Percentiles rank a stretch among this genome's conserved stretches.
Evolutionary conservation across 2,113 vertebrate species (phyloP).

Genomic region (Trematomus loennbergii): DNA sequence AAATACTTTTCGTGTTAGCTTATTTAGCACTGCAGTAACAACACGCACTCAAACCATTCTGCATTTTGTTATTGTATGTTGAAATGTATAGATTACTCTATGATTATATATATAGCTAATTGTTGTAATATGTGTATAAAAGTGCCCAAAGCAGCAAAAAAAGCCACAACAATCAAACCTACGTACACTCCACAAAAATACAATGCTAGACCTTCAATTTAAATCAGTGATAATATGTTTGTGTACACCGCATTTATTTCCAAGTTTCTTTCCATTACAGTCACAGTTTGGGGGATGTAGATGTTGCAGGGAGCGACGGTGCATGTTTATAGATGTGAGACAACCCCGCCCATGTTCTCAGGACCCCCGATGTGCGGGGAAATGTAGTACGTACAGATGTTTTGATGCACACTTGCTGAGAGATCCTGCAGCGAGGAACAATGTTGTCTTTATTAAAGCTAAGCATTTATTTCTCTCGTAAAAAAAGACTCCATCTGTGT

Average conservation of each 20-base stretch:
- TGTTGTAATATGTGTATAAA: not conserved
- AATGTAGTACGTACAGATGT: slow-evolving; percentile 64
- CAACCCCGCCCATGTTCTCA: slow-evolving; percentile 43
- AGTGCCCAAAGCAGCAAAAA: slow-evolving; percentile 15
- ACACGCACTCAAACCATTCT: too few species aligned
- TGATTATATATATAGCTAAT: too few species aligned
- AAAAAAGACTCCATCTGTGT: slow-evolving; percentile 52
- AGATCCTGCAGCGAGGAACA: slow-evolving; percentile 65
- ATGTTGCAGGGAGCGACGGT: slow-evolving; percentile 40
- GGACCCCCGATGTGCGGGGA: slow-evolving; percentile 50
- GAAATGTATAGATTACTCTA: too few species aligned
- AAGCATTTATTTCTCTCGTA: slow-evolving; percentile 56
- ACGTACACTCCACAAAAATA: slow-evolving; percentile 13
- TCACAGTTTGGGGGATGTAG: slow-evolving; percentile 22
- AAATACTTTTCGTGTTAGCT: too few species aligned
- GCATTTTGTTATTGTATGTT: too few species aligned
- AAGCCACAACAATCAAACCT: slow-evolving; percentile 38
- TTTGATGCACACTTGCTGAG: slow-evolving; percentile 66
- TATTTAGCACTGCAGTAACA: too few species aligned
- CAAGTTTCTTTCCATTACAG: slow-evolving; percentile 52
- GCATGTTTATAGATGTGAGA: slow-evolving; percentile 68
- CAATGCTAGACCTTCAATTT: slow-evolving; percentile 55
- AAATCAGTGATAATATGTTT: slow-evolving; percentile 46
- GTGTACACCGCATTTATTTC: slow-evolving; percentile 16
- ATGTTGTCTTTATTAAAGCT: slow-evolving; percentile 75